Conservation (phyloP, 2,113 vertebrate genomes). For the Ascaphus truei region DNA sequence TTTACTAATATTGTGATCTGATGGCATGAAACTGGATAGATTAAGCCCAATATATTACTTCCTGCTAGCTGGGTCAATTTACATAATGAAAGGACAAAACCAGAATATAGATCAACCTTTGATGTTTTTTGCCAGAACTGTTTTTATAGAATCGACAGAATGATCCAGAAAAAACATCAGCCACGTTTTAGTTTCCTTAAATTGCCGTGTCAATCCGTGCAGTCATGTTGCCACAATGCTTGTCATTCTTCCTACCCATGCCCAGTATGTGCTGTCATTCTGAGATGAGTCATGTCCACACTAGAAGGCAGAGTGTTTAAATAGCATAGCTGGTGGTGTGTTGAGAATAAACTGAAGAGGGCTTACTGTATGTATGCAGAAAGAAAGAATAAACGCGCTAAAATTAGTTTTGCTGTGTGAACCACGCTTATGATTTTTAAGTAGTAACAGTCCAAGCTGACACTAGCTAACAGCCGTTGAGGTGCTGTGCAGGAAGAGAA, state of each 20-base stretch:
- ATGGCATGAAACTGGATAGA: too few relatives aligned
- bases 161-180: too few relatives aligned
- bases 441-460: slow-evolving; percentile 9
- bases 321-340: slow-evolving; percentile 16
- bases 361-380: slow-evolving; percentile 33
- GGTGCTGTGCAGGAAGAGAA: too few relatives aligned
- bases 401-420: slow-evolving; percentile 26
- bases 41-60: too few relatives aligned
- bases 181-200: background rate
- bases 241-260: slow-evolving; percentile 13
- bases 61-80: too few relatives aligned
- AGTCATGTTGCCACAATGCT: background rate
- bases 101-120: too few relatives aligned
- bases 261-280: slow-evolving; percentile 11
- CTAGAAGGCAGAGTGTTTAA: slow-evolving; percentile 18
- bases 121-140: too few relatives aligned
- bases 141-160: too few relatives aligned
- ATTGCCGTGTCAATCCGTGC: background rate
- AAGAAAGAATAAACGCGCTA: slow-evolving; percentile 22
- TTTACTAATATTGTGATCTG: too few relatives aligned
- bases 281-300: slow-evolving; percentile 31
- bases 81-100: too few relatives aligned
- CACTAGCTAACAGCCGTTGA: background rate
- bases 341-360: slow-evolving; percentile 3
- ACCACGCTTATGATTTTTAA: slow-evolving; percentile 6